A percentile compares a stretch with the other conserved stretches of the same genome.
Conservation (phyloP, 2,113 vertebrate genomes). For the Oncorhynchus tshawytscha region DNA sequence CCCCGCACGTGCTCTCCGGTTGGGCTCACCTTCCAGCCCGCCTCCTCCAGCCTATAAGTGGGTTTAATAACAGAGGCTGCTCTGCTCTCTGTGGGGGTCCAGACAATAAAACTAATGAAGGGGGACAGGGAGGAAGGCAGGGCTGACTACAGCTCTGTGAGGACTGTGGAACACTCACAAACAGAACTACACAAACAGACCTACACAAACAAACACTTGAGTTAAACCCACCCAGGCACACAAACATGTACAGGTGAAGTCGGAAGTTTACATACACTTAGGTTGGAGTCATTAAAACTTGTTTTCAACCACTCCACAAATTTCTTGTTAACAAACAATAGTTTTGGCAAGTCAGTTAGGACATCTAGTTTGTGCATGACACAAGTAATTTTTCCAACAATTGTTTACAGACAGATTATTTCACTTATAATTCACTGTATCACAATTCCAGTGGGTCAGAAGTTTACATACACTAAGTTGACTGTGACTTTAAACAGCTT, state of each 20-base stretch:
- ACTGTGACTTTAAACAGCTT: too few relatives aligned
- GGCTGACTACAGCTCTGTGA: background rate
- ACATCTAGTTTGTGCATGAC: too few relatives aligned
- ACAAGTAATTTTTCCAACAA: too few relatives aligned
- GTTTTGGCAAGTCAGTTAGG: too few relatives aligned
- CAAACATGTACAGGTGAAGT: background rate
- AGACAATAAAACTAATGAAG: background rate
- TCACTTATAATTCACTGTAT: too few relatives aligned
- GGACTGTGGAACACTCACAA: background rate
- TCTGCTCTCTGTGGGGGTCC: background rate
- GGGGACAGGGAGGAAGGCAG: background rate
- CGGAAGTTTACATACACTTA: too few relatives aligned
- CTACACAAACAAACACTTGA: background rate
- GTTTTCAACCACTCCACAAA: too few relatives aligned
- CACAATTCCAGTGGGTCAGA: too few relatives aligned
- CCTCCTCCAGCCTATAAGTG: background rate
- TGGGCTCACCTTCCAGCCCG: background rate
- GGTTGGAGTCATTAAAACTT: too few relatives aligned
- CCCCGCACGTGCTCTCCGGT: background rate
- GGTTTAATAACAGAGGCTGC: constrained; percentile 11
- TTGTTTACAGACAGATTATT: too few relatives aligned
- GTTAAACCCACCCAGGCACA: background rate
- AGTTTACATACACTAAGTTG: too few relatives aligned
- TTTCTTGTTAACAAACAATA: too few relatives aligned
- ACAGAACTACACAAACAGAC: background rate